A percentile compares a stretch with the other conserved stretches of the same genome.
Conservation (phyloP, 2,113 vertebrate species). For the Petrocephalus zakoni region DNA sequence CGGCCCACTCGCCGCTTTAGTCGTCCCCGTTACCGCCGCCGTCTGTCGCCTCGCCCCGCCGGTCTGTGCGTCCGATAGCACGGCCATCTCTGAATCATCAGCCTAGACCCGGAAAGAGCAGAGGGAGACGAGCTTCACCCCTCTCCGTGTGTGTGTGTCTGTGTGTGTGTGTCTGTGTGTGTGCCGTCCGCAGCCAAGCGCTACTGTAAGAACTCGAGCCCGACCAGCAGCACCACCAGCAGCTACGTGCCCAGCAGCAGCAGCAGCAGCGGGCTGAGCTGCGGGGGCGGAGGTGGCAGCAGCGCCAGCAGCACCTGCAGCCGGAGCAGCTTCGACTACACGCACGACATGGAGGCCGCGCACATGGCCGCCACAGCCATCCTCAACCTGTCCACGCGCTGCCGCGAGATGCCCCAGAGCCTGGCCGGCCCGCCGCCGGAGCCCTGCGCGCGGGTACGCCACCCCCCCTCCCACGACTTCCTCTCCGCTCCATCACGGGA, state of each 20-base stretch:
- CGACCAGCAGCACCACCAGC: constrained; percentile 91
- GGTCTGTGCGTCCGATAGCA: not conserved
- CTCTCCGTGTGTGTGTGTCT: constrained; percentile 15
- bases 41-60: not conserved
- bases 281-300: constrained; percentile 92
- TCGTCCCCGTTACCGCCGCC: not conserved
- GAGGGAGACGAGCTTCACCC: not conserved
- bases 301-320: constrained; percentile 98
- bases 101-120: not conserved
- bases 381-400: constrained; percentile 95
- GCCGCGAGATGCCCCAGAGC: constrained; percentile 92
- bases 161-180: not conserved
- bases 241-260: constrained; percentile 98
- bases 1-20: not conserved
- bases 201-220: constrained; percentile 92
- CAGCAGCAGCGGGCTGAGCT: constrained; percentile 93
- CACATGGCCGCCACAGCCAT: constrained; percentile 99
- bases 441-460: constrained; percentile 80
- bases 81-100: not conserved
- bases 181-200: constrained; percentile 74
- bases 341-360: constrained; percentile 95
- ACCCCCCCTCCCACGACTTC: not conserved
- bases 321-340: constrained; percentile 99
- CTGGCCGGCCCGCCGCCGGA: constrained; percentile 85
- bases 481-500: not conserved